Evolutionary conservation across 2,797 vertebrate genomes (phyloP).

Genomic region (Bufotes viridis): DNA sequence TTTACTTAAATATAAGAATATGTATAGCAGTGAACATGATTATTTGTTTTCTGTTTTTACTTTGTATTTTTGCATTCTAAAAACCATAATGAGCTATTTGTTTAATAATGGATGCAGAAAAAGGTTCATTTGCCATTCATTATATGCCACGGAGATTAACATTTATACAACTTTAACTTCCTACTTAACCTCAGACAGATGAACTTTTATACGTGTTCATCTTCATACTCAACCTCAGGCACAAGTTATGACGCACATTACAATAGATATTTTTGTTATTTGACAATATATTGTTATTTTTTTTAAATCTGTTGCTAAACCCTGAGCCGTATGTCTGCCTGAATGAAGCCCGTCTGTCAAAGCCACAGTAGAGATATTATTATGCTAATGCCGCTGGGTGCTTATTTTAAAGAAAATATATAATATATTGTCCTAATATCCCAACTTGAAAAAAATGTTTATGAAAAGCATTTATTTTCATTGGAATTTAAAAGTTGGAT

Average conservation of each 20-base stretch:
- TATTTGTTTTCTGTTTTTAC: not conserved
- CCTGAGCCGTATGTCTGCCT: conserved; percentile 78
- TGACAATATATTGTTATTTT: conserved; percentile 83
- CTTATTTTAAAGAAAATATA: conserved; percentile 76
- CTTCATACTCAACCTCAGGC: conserved; percentile 81
- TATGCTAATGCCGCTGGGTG: conserved; percentile 80
- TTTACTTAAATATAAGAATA: no score
- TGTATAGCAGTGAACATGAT: not conserved
- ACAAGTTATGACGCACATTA: conserved; percentile 81
- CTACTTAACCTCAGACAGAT: conserved; percentile 49
- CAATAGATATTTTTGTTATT: conserved; percentile 80
- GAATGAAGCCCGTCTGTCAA: conserved; percentile 83
- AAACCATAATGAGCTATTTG: not conserved
- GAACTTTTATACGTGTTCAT: conserved; percentile 72
- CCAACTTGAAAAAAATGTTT: conserved; percentile 75
- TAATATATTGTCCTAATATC: conserved; percentile 83
- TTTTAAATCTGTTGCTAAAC: conserved; percentile 81
- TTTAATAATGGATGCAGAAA: conserved; percentile 23
- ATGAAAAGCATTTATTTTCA: conserved; percentile 67
- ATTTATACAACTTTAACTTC: conserved; percentile 34
- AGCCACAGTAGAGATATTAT: conserved; percentile 81
- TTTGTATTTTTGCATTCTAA: not conserved
- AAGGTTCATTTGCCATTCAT: not conserved
- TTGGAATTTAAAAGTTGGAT: conserved; percentile 62
- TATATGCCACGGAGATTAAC: not conserved